Conservation (phyloP, 2,888 invertebrate genomes). For the Muschampia plurimacula region DNA sequence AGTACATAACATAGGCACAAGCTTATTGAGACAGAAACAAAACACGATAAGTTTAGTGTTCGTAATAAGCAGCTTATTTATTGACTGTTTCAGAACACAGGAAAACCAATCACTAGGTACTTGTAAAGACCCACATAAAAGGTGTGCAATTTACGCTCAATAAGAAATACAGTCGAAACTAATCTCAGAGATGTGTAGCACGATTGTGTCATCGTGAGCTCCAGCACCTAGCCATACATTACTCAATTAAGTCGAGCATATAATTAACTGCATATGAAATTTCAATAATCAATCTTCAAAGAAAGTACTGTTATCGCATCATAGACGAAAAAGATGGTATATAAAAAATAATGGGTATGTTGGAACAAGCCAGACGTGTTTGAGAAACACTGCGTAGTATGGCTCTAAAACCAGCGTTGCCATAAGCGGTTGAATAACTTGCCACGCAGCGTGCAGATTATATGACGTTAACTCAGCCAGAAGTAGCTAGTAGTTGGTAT, state of each 20-base stretch:
- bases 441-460: no score
- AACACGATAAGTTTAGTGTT: no score
- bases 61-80: no score
- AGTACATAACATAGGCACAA: no score
- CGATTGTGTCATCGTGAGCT: constrained; percentile 36
- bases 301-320: constrained; percentile 74
- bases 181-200: constrained; percentile 13
- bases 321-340: constrained; percentile 61
- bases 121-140: not conserved
- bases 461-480: no score
- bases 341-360: constrained; percentile 79
- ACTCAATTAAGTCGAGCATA: constrained; percentile 73
- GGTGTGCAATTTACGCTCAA: not conserved
- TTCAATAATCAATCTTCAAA: constrained; percentile 78
- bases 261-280: constrained; percentile 75
- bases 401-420: constrained; percentile 55
- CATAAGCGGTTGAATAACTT: not conserved
- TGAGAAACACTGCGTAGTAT: constrained; percentile 54
- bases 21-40: no score
- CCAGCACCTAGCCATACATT: constrained; percentile 53
- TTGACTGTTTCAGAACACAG: not conserved
- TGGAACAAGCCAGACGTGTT: constrained; percentile 71
- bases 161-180: constrained; percentile 13
- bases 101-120: not conserved
- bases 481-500: no score